Evolutionary conservation across 2,797 vertebrate genomes (phyloP).

Genomic region (Manis crassicaudata): DNA sequence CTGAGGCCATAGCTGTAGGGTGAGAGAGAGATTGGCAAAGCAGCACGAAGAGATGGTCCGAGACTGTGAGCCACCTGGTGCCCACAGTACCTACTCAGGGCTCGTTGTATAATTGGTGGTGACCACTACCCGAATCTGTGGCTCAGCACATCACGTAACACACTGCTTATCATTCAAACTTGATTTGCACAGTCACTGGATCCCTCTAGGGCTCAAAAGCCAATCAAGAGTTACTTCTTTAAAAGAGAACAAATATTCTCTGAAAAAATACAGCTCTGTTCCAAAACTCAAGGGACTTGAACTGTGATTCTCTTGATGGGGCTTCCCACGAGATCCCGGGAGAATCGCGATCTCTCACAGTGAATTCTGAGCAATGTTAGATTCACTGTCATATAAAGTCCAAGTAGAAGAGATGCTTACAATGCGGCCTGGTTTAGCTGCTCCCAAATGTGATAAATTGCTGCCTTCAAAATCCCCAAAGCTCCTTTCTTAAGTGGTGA

Average conservation of each 20-base stretch:
- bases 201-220: not conserved
- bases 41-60: not conserved
- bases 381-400: not conserved
- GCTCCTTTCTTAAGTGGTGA: conserved; percentile 18
- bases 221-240: not conserved
- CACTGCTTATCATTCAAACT: not conserved
- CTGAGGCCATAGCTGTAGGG: not conserved
- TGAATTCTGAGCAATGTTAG: not conserved
- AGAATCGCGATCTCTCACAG: not conserved
- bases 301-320: not conserved
- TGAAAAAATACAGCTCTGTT: not conserved
- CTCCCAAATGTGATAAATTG: conserved; percentile 18
- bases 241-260: not conserved
- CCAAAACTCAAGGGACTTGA: not conserved
- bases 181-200: not conserved
- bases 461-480: not conserved
- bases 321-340: not conserved
- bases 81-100: not conserved
- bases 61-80: not conserved
- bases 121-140: not conserved
- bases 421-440: not conserved
- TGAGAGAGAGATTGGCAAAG: not conserved
- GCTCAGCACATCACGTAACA: not conserved
- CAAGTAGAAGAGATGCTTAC: not conserved
- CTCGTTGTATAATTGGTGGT: not conserved